A percentile compares a stretch with the other conserved stretches of the same genome.
Conservation (phyloP, 2,797 vertebrate species). For the Rhabdophis nuchalis region DNA sequence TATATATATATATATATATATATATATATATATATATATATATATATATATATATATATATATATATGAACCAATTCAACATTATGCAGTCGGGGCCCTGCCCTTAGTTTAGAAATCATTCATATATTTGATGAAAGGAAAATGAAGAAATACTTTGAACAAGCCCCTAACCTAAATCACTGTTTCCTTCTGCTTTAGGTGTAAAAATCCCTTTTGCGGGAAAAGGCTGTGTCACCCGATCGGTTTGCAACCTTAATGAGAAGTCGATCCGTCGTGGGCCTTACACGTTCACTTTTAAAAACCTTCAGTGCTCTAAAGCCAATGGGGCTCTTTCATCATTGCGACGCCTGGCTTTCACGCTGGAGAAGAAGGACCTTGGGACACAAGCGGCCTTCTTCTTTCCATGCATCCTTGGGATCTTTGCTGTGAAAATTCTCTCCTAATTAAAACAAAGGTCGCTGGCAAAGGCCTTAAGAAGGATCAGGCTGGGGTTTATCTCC, state of each 20-base stretch:
- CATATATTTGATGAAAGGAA: background rate
- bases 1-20: too few species aligned
- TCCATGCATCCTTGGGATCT: background rate
- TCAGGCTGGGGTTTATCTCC: too few species aligned
- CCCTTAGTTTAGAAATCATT: background rate
- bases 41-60: too few species aligned
- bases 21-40: too few species aligned
- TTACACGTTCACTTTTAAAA: background rate
- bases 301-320: rapidly evolving
- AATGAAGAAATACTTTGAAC: background rate
- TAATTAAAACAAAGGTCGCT: background rate
- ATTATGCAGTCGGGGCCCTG: too few species aligned
- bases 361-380: background rate
- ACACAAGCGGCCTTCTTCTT: background rate
- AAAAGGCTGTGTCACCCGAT: background rate
- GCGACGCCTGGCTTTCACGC: background rate
- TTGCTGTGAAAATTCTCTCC: background rate
- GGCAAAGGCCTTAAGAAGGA: too few species aligned
- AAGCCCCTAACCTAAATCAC: background rate
- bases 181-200: background rate
- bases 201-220: background rate
- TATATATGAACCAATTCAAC: too few species aligned
- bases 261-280: rapidly evolving
- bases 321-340: background rate
- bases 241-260: rapidly evolving